Percentiles rank a stretch among this genome's conserved stretches.
These are phyloP conservation scores for Donacobius atricapilla DNA, from an alignment of 2,113 vertebrate genomes.

Conservation along the genomic window DNA sequence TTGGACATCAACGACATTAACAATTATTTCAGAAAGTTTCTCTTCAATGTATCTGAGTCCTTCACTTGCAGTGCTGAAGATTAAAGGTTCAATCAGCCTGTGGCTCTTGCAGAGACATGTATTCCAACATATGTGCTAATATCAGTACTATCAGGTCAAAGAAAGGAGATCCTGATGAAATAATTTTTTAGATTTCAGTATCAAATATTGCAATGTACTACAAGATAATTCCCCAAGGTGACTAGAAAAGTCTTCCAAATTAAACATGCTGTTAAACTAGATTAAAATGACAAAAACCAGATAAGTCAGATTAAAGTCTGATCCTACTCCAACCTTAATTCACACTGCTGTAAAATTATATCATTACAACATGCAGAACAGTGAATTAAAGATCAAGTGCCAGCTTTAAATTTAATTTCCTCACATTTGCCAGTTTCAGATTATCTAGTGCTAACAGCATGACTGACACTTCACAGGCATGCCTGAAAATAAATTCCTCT, in stretches of 20 bases:
- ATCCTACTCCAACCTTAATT: slow-evolving; percentile 55
- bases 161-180: background rate
- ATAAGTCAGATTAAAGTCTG: slow-evolving; percentile 41
- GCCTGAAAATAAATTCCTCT: slow-evolving; percentile 44
- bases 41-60: background rate
- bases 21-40: background rate
- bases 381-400: slow-evolving; percentile 55
- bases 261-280: slow-evolving; percentile 40
- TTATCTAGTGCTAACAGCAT: slow-evolving; percentile 42
- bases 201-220: background rate
- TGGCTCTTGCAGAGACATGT: background rate
- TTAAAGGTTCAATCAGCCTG: background rate
- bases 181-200: background rate
- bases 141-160: background rate
- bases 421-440: slow-evolving; percentile 45
- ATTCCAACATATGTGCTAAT: background rate
- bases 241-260: slow-evolving; percentile 32
- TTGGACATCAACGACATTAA: background rate
- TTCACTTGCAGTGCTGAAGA: background rate
- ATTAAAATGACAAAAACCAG: slow-evolving; percentile 50
- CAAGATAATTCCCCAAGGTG: slow-evolving; percentile 29
- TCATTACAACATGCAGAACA: slow-evolving; percentile 43
- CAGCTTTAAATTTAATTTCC: slow-evolving; percentile 56
- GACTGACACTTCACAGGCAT: slow-evolving; percentile 40
- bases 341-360: slow-evolving; percentile 52